A percentile compares a stretch with the other conserved stretches of the same genome.
Conservation (phyloP, 2,113 vertebrate species). For the Poeciliopsis retropinna region DNA sequence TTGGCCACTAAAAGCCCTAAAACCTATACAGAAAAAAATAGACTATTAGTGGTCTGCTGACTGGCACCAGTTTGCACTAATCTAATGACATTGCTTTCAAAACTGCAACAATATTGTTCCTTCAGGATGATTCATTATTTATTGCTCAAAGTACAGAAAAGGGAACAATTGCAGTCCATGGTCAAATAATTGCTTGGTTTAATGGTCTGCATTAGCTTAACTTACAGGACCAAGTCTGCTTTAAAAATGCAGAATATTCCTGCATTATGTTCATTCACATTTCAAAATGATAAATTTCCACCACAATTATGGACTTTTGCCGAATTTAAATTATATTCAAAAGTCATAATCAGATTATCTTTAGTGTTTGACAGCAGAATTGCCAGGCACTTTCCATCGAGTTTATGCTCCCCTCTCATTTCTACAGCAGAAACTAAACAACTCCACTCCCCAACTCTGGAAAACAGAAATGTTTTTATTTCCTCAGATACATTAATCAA, state of each 20-base stretch:
- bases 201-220: neutral
- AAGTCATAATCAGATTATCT: neutral
- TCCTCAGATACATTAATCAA: neutral
- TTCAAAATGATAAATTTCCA: neutral
- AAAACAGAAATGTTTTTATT: neutral
- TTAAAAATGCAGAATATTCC: no score
- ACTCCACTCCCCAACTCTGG: neutral
- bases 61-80: neutral
- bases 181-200: neutral
- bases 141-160: neutral
- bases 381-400: neutral
- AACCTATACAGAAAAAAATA: neutral
- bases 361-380: neutral
- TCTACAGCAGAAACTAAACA: neutral
- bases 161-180: neutral
- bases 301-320: neutral
- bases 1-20: neutral
- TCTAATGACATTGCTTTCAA: neutral
- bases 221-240: neutral
- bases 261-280: neutral
- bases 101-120: neutral
- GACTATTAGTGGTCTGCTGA: neutral
- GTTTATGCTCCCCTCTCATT: neutral
- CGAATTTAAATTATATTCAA: neutral
- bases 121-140: neutral